Percentiles rank a stretch among this genome's conserved stretches.
Evolutionary conservation across 1,140 invertebrate species (phyloP).

Genomic region (Lamellibrachia luymesi): DNA sequence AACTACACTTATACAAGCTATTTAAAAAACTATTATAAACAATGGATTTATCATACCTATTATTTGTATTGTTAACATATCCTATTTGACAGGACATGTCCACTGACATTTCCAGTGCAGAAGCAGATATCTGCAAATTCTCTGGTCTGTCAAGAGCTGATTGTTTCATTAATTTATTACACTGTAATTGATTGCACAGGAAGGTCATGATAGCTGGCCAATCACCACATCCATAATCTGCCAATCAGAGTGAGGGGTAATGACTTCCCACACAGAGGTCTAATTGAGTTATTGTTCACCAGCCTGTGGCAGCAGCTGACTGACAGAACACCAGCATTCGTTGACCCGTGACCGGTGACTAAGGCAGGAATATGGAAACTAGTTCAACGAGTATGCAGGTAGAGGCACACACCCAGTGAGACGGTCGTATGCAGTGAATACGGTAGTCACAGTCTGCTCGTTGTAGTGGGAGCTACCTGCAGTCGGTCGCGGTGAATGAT

Average conservation of each 20-base stretch:
- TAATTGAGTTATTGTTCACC: neutral
- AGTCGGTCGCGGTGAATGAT: neutral
- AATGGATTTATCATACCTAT: neutral
- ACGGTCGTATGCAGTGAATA: neutral
- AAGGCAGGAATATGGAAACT: neutral
- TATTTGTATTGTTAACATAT: neutral
- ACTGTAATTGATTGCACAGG: neutral
- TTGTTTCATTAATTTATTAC: conserved; percentile 2
- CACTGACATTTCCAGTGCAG: neutral
- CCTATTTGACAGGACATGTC: neutral
- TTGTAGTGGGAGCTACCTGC: neutral
- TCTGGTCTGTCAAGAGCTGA: neutral
- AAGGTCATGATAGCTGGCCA: neutral
- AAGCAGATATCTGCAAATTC: neutral
- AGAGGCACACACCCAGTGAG: neutral
- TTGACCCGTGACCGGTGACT: neutral
- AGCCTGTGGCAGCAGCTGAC: neutral
- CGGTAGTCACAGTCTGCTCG: neutral
- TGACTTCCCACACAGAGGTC: neutral
- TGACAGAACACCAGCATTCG: neutral
- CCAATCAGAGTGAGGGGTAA: neutral
- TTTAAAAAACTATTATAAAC: neutral
- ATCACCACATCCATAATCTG: neutral
- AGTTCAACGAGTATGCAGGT: neutral
- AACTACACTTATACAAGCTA: neutral